Evolutionary conservation across 2,797 vertebrate species (phyloP), one percentile per base, ranked within the genome.

Genomic region (Harpagifer antarcticus): DNA sequence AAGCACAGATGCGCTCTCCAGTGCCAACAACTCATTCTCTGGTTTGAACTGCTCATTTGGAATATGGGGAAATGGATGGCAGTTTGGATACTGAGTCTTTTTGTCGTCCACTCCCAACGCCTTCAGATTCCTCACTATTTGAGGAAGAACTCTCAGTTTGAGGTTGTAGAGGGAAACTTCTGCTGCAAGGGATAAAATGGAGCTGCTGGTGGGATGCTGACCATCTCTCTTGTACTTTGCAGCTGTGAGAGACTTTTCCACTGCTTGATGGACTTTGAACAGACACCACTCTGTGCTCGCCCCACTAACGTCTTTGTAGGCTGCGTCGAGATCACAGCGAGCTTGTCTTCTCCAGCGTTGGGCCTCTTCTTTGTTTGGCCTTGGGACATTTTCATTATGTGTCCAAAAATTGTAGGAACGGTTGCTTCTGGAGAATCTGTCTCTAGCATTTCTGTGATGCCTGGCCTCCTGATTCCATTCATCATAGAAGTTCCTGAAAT

Each of bases 191-290:
- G 3, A 23, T 33, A 65, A 69, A 55, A 95, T 94, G 20, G 91
- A 85, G 44, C 74, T 75, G 65, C 45, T 79, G 0, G 1, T 47
- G 8, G 74, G 64, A 47, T 56, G 81, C 4, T 78, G 44, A 5
- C 95, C 94, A 3, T 74, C 58, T 59, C 14, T 87, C 57, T 84
- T 92, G 64, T 93, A 95, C 55, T 79, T 82, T 27, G 92, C 93
- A 20, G 94, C 95, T 23, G 85, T 93, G 52, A 96, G 92, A 62
- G 95, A 90, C 78, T 96, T 96, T 81, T 96, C 93, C 62, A 96
- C 90, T 2, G 92, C 94, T 74, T 96, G 94, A 61, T 96, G 95
- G 48, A 95, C 87, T 88, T 95, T 96, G 82, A 95, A 96, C 16
- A 96, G 89, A 83, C 95, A 92, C 96, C 96, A 96, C 73, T 96